A percentile compares a stretch with the other conserved stretches of the same genome.
These are phyloP conservation scores for Andricus grossulariae DNA, from an alignment of 1,140 invertebrate species.

Conservation along the genomic window DNA sequence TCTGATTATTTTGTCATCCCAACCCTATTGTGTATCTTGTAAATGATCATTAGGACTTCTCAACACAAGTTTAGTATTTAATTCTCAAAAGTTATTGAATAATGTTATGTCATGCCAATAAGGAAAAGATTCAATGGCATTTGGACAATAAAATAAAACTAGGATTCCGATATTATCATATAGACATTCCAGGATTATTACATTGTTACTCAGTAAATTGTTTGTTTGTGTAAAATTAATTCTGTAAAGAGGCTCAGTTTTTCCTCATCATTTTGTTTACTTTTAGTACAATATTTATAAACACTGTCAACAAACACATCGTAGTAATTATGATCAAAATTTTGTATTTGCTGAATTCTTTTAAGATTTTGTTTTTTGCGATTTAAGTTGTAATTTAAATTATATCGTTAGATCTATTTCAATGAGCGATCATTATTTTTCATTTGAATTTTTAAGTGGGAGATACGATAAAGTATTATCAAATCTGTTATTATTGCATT, in stretches of 20 bases:
- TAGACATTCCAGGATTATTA: neutral
- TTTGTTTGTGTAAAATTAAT: neutral
- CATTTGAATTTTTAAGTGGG: too few relatives aligned
- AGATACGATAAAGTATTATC: neutral
- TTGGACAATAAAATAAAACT: neutral
- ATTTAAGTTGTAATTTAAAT: too few relatives aligned
- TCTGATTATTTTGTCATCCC: too few relatives aligned
- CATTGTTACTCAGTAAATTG: neutral
- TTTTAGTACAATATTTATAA: neutral
- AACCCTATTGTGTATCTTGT: neutral
- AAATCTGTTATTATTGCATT: conserved; percentile 9
- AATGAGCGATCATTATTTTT: too few relatives aligned
- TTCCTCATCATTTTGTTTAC: neutral
- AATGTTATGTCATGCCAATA: conserved; percentile 11
- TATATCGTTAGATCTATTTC: too few relatives aligned
- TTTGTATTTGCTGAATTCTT: too few relatives aligned
- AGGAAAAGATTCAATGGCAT: conserved; percentile 1
- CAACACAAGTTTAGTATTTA: neutral
- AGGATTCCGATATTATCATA: neutral
- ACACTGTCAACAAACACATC: too few relatives aligned
- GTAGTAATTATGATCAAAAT: too few relatives aligned
- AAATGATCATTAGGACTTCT: neutral
- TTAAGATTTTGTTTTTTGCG: too few relatives aligned
- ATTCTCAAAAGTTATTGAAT: neutral
- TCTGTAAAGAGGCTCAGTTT: neutral